Evolutionary conservation across 1,140 invertebrate species (phyloP), one percentile per base, ranked within the genome.

Genomic region (Maconellicoccus hirsutus): DNA sequence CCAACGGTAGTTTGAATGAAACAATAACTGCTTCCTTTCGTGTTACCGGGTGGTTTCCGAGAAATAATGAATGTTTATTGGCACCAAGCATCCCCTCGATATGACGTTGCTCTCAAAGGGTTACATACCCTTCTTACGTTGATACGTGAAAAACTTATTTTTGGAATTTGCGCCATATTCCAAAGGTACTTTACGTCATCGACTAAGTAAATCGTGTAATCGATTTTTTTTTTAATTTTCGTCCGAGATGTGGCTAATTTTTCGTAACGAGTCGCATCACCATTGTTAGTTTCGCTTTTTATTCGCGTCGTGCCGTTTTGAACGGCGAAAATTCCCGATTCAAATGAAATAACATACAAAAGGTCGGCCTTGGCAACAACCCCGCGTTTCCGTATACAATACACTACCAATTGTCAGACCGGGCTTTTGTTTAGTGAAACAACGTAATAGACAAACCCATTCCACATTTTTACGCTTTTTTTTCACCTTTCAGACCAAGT

Each of bases 1-100:
- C 61, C 21, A 26, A 66, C 25, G 61, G 10, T 66, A 66, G 25
- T 8, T 66, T 66, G 19, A 66, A 23, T 66, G 61, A 66, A 66
- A 66, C 61, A 66, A 66, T 66, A 66, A 66, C 61, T 66, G 61
- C 61, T 66, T 66, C 61, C 61, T 66, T 66, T 66, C 61, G 61
- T 66, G 61, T 23, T 66, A 66, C 61, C 3, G 7, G 61, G 61
- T 26, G 61, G 61, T 66, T 66, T 66, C 61, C 61, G 8, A 25
- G 21, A 26, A 66, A 66, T 66, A 66, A 66, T 66, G 61, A 66
- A 66, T 66, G 61, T 66, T 66, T 66, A 66, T 66, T 66, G 61
- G 61, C 61, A 59, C n/a, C n/a, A 26, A 16, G 22, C 61, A 66
- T 66, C 61, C 61, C 61, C 61, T 23, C 25, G 61, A 26, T 66